These are phyloP conservation scores for Cryptoblepharus egeriae DNA, from an alignment of 2,797 vertebrate species.

Conservation along the genomic window DNA sequence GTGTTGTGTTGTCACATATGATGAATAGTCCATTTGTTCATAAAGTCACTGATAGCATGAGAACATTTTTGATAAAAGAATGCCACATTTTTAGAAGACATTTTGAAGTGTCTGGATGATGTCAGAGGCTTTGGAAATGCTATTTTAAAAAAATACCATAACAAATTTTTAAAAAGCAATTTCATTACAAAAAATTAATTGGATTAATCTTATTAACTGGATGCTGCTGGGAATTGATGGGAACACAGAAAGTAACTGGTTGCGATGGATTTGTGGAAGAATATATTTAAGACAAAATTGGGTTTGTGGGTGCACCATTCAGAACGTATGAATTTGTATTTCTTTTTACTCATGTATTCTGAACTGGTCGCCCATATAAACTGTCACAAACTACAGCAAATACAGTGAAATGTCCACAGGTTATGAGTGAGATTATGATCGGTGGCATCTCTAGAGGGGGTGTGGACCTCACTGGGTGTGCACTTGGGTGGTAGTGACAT, in stretches of 20 bases:
- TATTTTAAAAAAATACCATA: no score
- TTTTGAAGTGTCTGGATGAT: neutral
- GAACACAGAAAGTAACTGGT: neutral
- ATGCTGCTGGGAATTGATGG: neutral
- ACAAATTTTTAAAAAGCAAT: no score
- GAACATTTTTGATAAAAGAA: neutral
- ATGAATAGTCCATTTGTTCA: neutral
- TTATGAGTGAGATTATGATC: neutral
- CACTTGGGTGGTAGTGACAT: no score
- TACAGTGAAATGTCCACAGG: no score
- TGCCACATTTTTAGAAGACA: constrained; percentile 8
- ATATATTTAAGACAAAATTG: neutral
- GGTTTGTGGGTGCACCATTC: neutral
- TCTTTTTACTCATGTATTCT: neutral
- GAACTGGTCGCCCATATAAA: neutral
- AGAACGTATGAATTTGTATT: neutral
- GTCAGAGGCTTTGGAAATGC: neutral
- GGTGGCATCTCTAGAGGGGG: no score
- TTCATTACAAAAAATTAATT: no score
- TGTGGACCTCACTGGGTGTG: no score
- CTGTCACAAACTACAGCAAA: neutral
- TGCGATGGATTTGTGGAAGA: neutral
- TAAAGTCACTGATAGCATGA: neutral
- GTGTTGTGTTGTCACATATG: neutral
- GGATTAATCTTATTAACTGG: neutral